These are phyloP conservation scores for Orchestia grillus DNA, from an alignment of 1,140 invertebrate genomes.

Conservation along the genomic window DNA sequence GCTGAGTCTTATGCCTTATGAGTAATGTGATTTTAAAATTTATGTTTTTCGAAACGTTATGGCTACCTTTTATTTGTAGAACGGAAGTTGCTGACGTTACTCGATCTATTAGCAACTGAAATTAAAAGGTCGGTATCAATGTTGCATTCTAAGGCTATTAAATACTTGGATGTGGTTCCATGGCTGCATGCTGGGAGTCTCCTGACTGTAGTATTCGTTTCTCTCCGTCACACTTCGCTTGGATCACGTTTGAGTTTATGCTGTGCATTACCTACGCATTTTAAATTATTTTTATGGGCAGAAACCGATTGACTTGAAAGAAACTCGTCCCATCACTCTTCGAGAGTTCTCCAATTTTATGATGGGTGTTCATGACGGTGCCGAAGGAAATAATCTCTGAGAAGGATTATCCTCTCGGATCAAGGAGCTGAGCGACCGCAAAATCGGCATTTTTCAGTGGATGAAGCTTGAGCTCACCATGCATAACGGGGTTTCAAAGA, in stretches of 20 bases:
- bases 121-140: too few relatives aligned
- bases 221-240: neutral
- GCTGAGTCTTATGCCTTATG: too few relatives aligned
- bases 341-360: neutral
- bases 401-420: neutral
- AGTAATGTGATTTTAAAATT: too few relatives aligned
- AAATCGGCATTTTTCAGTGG: conserved; percentile 15
- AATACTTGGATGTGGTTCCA: too few relatives aligned
- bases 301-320: neutral
- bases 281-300: neutral
- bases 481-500: neutral
- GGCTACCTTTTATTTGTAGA: too few relatives aligned
- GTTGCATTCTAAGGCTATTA: too few relatives aligned
- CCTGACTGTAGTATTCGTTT: neutral
- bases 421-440: neutral
- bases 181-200: neutral
- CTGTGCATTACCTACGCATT: neutral
- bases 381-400: neutral
- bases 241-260: neutral
- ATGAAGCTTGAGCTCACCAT: neutral
- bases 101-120: too few relatives aligned
- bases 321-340: neutral
- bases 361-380: neutral
- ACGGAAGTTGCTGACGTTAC: too few relatives aligned
- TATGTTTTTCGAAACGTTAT: too few relatives aligned